These are phyloP conservation scores for Rhyacophila evoluta DNA, from an alignment of 2,888 invertebrate genomes.

Conservation along the genomic window DNA sequence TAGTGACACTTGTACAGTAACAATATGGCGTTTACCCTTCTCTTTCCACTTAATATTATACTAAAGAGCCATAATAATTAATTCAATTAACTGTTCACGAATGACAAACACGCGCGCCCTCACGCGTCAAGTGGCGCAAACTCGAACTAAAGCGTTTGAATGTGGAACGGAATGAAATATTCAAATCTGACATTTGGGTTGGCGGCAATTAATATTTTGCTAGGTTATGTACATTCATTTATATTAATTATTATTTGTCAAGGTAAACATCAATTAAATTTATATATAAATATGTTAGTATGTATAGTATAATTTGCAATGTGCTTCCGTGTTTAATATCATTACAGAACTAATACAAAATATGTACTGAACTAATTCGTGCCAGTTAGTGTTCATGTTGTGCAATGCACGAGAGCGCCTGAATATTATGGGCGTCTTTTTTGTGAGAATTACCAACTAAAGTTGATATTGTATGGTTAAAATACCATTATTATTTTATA, in stretches of 20 bases:
- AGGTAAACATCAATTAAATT: too few relatives aligned
- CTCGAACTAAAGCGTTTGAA: slow-evolving; percentile 26
- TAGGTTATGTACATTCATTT: background rate
- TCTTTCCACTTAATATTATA: background rate
- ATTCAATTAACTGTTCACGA: slow-evolving; percentile 48
- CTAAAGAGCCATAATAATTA: slow-evolving; percentile 36
- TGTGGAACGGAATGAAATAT: slow-evolving; percentile 25
- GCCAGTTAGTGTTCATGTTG: too few relatives aligned
- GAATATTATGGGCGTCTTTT: too few relatives aligned
- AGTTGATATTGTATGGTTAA: too few relatives aligned
- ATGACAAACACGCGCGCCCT: slow-evolving; percentile 25
- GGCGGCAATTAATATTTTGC: background rate
- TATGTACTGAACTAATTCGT: too few relatives aligned
- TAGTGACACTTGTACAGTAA: background rate
- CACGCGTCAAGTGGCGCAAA: slow-evolving; percentile 23
- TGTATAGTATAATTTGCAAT: too few relatives aligned
- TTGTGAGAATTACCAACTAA: too few relatives aligned
- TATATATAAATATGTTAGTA: too few relatives aligned
- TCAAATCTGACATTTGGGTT: background rate
- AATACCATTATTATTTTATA: too few relatives aligned
- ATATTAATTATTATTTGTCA: background rate
- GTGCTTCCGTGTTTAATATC: too few relatives aligned
- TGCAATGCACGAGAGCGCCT: too few relatives aligned
- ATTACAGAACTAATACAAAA: too few relatives aligned
- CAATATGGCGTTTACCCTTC: background rate